Base-by-base conservation (phyloP, 2,888 invertebrate species). In the Lysandra coridon region DNA sequence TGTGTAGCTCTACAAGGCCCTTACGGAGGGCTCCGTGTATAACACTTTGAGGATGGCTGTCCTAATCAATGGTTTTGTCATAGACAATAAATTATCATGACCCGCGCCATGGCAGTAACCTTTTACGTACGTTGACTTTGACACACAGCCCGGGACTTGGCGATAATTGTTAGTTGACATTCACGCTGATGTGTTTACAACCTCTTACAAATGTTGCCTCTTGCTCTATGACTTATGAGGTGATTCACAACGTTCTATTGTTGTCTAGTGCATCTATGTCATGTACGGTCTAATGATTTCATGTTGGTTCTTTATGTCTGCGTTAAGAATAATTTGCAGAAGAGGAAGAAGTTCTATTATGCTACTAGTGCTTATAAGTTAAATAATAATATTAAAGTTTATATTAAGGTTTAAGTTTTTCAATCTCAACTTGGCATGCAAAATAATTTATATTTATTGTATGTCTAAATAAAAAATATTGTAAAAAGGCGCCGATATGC, bases 101-200 rank as follows among this genome's bases (percentile, higher is more conserved):
- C 83, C 83, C 81, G 82, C 82, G 81, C 79, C 79, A 78, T 81
- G 78, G 79, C 79, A 78, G 80, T 80, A 82, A 81, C 82, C 83
- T 80, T 81, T 80, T 80, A 80, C 81, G 81, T 80, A 80, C 81
- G 80, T 79, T 82, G 82, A 82, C 83, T 82, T 82, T 80, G 83
- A 82, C 81, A 81, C 80, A 80, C 80, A 80, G 80, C 78, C 78
- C 78, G 78, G 77, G 74, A 57, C 78, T 78, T 79, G 78, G 79
- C 49, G 81, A 79, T 78, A 74, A 79, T 79, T 79, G 79, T 79
- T 57, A 60, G 73, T 62, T 75, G 79, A 79, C 79, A 74, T 79
- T 75, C 57, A 60, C 40, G 79, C 49, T 57, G 73, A 74, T 75
- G 33, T 75, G 49, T 79, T 79, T 64, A 79, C 75, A 79, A 62